Percentiles rank a stretch among this genome's conserved stretches.
Conservation (phyloP, 2,888 invertebrate species). For the Dasypolia templi region DNA sequence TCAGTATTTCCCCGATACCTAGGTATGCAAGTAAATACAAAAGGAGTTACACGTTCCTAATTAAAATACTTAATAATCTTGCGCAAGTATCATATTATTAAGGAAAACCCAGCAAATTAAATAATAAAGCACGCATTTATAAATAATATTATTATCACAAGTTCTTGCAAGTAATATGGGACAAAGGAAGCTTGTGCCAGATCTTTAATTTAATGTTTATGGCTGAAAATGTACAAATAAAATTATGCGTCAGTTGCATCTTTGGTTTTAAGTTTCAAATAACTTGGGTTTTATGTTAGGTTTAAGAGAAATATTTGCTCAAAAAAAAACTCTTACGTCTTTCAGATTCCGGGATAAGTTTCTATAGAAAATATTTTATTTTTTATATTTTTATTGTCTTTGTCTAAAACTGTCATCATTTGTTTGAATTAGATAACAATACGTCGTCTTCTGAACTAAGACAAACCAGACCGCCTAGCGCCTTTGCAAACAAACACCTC, state of each 20-base stretch:
- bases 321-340: not conserved
- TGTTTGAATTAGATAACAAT: too few species aligned
- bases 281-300: not conserved
- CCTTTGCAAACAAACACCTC: too few species aligned
- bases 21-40: slow-evolving; percentile 24
- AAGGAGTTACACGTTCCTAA: slow-evolving; percentile 54
- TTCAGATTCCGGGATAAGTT: not conserved
- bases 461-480: too few species aligned
- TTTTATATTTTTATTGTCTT: not conserved
- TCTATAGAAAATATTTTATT: not conserved
- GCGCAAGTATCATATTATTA: slow-evolving; percentile 45
- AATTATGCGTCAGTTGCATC: not conserved
- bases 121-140: slow-evolving; percentile 26
- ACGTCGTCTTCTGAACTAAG: too few species aligned
- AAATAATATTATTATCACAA: slow-evolving; percentile 48
- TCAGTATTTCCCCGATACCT: slow-evolving; percentile 51
- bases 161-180: slow-evolving; percentile 43
- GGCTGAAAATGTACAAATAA: slow-evolving; percentile 12
- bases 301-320: not conserved
- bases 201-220: slow-evolving; percentile 22
- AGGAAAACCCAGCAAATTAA: slow-evolving; percentile 53
- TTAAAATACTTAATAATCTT: slow-evolving; percentile 63
- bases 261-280: not conserved
- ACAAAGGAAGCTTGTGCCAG: slow-evolving; percentile 28
- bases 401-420: too few species aligned